Evolutionary conservation across 2,888 invertebrate species (phyloP).

Genomic region (Opisthograptis luteolata): DNA sequence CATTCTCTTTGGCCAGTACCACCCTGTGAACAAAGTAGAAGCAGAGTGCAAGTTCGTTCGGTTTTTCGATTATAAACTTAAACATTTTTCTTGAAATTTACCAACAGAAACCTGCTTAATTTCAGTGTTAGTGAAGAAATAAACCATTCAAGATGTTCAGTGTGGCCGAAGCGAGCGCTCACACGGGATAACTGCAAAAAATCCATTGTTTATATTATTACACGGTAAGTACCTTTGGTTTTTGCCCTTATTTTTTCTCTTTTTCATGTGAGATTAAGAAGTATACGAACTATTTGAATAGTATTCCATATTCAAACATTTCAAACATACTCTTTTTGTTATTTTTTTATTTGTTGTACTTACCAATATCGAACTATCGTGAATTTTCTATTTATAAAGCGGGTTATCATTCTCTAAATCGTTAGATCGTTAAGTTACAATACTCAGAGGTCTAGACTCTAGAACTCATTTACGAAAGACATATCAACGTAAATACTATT

Average conservation of each 20-base stretch:
- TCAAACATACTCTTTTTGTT: no score
- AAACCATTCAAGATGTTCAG: slow-evolving; percentile 11
- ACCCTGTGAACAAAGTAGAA: slow-evolving; percentile 12
- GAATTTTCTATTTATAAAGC: no score
- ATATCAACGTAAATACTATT: no score
- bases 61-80: slow-evolving; percentile 21
- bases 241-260: slow-evolving; percentile 37
- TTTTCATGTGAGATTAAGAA: slow-evolving; percentile 25
- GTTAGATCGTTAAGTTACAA: no score
- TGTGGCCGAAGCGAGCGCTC: not conserved
- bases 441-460: no score
- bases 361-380: no score
- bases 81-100: slow-evolving; percentile 10
- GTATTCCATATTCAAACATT: no score
- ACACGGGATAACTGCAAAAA: slow-evolving; percentile 27
- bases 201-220: slow-evolving; percentile 49
- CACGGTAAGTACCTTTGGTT: slow-evolving; percentile 45
- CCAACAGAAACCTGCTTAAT: slow-evolving; percentile 24
- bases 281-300: no score
- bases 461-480: no score
- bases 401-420: no score
- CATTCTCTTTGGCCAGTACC: no score
- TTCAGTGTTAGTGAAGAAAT: slow-evolving; percentile 30
- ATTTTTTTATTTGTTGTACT: no score
- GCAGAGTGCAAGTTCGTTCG: slow-evolving; percentile 31